Percentiles rank a stretch among this genome's conserved stretches.
Evolutionary conservation across 2,797 vertebrate genomes (phyloP).

Genomic region (Chromobotia macracanthus): DNA sequence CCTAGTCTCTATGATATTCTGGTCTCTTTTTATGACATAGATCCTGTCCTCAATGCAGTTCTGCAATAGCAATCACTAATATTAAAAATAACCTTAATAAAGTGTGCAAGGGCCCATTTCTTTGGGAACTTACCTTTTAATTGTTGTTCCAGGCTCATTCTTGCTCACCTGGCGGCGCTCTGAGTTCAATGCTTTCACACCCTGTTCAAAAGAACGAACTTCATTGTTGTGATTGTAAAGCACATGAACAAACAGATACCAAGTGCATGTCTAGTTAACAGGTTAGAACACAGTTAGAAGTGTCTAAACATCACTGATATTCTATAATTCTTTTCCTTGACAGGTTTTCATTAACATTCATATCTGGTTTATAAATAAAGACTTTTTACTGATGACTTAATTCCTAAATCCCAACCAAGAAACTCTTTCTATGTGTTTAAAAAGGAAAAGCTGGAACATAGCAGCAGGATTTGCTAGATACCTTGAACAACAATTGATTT

Average conservation of each 20-base stretch:
- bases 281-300: conserved; percentile 10
- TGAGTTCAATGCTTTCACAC: background rate
- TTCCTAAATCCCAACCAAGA: background rate
- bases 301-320: background rate
- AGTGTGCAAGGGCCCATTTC: background rate
- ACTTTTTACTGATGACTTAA: background rate
- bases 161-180: conserved; percentile 39
- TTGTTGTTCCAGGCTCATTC: conserved; percentile 50
- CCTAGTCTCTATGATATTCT: too few relatives aligned
- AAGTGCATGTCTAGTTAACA: conserved; percentile 8
- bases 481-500: too few relatives aligned
- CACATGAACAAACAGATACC: conserved; percentile 8
- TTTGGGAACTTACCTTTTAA: conserved; percentile 48
- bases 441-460: background rate
- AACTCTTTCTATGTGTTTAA: background rate
- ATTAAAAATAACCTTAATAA: background rate
- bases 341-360: background rate
- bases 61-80: background rate
- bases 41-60: background rate
- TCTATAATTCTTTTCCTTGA: conserved; percentile 7
- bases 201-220: conserved; percentile 21
- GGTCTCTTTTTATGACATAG: too few relatives aligned
- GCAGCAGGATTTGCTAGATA: conserved; percentile 9
- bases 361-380: background rate
- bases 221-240: background rate